These are phyloP conservation scores for Aporrectodea caliginosa DNA, from an alignment of 1,140 invertebrate genomes.

Conservation along the genomic window DNA sequence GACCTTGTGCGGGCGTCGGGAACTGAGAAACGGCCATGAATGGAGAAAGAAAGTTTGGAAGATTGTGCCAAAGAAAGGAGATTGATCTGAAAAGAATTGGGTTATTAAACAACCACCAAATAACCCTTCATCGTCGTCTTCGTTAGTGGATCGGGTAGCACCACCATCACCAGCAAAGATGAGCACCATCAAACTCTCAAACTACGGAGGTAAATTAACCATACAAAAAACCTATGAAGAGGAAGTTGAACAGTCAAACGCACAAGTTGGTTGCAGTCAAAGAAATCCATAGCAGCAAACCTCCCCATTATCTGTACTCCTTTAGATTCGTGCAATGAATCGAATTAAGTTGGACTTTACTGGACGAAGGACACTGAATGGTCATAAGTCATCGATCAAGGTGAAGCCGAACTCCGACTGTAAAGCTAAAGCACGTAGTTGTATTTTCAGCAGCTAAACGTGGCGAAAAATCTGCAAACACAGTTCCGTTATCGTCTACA, in stretches of 20 bases:
- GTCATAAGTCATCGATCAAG: slow-evolving; percentile 46
- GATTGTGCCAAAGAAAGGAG: neutral
- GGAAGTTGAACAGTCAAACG: neutral
- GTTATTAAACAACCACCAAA: neutral
- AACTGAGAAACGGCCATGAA: neutral
- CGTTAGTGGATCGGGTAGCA: no score
- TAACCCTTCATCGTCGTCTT: neutral
- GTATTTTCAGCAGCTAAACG: slow-evolving; percentile 39
- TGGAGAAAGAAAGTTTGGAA: neutral
- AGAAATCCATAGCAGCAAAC: neutral
- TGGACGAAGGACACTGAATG: slow-evolving; percentile 8
- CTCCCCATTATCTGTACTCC: slow-evolving; percentile 33
- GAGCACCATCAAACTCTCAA: slow-evolving; percentile 43
- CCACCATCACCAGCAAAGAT: slow-evolving; percentile 31
- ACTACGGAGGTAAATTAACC: slow-evolving; percentile 42
- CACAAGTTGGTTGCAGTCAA: neutral
- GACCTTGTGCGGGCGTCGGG: no score
- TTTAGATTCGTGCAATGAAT: slow-evolving; percentile 27
- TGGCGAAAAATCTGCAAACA: slow-evolving; percentile 34
- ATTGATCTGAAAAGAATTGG: neutral
- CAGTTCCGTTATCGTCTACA: neutral
- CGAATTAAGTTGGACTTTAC: slow-evolving; percentile 35
- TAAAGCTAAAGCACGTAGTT: slow-evolving; percentile 52
- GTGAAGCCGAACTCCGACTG: slow-evolving; percentile 49
- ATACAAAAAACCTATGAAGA: slow-evolving; percentile 30